Percentiles rank a stretch among this genome's conserved stretches.
Conservation (phyloP, 2,113 vertebrate species). For the Sterna hirundo region DNA sequence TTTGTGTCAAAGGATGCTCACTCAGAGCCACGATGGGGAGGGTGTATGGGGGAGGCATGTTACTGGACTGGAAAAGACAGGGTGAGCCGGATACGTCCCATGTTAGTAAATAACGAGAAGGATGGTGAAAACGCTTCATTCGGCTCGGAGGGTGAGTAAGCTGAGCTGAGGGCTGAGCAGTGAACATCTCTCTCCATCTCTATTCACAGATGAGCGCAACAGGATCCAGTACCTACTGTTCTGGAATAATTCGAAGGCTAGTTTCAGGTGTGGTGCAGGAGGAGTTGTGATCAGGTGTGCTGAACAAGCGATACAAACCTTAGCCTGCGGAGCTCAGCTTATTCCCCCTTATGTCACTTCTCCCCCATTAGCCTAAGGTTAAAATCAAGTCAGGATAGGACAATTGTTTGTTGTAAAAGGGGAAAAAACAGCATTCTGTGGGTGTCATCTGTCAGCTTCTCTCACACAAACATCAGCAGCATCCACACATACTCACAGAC, state of each 20-base stretch:
- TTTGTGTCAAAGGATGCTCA: background rate
- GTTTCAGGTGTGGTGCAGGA: background rate
- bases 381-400: background rate
- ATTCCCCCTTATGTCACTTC: background rate
- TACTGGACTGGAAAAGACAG: background rate
- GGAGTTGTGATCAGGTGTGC: background rate
- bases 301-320: background rate
- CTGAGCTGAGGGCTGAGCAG: background rate
- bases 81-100: background rate
- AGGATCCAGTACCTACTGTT: background rate
- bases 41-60: background rate
- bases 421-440: background rate
- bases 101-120: background rate
- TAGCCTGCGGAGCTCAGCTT: background rate
- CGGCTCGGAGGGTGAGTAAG: background rate
- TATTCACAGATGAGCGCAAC: background rate
- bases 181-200: background rate
- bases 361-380: background rate
- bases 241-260: background rate
- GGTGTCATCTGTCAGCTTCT: background rate
- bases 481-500: background rate
- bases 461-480: background rate
- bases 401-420: background rate
- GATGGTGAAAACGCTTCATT: background rate
- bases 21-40: background rate